These are phyloP conservation scores for Sitobion miscanthi DNA, from an alignment of 1,140 invertebrate genomes.

Conservation along the genomic window DNA sequence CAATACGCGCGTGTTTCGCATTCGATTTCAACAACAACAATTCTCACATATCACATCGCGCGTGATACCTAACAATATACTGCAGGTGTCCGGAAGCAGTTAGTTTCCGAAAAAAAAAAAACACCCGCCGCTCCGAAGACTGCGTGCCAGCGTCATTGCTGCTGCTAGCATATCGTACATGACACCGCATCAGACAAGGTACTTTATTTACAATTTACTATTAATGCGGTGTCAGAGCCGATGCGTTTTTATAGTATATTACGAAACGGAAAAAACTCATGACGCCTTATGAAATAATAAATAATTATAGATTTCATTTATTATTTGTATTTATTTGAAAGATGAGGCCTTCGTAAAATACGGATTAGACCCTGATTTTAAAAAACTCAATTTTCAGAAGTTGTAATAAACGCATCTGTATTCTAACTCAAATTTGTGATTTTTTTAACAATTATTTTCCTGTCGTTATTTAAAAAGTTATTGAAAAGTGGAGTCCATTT, in stretches of 20 bases:
- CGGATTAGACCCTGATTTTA: not conserved
- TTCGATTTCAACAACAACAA: not conserved
- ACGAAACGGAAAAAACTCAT: too few species aligned
- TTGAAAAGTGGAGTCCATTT: not conserved
- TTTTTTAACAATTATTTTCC: not conserved
- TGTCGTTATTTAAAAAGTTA: not conserved
- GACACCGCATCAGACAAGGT: slow-evolving; percentile 23
- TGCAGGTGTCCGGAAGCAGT: not conserved
- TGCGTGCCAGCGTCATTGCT: not conserved
- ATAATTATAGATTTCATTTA: not conserved
- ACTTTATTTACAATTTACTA: not conserved
- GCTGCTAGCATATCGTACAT: not conserved
- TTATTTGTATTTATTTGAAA: too few species aligned
- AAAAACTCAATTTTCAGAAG: not conserved
- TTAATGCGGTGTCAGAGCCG: not conserved
- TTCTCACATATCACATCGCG: not conserved
- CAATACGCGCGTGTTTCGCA: not conserved
- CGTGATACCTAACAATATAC: not conserved
- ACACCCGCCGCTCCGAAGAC: not conserved
- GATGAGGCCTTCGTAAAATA: not conserved
- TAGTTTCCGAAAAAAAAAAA: not conserved
- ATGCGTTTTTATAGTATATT: not conserved
- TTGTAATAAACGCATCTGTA: not conserved
- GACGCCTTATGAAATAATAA: not conserved
- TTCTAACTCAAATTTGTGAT: not conserved